Percentiles rank a stretch among this genome's conserved stretches.
Evolutionary conservation across 2,113 vertebrate species (phyloP).

Genomic region (Callaeas wilsoni): DNA sequence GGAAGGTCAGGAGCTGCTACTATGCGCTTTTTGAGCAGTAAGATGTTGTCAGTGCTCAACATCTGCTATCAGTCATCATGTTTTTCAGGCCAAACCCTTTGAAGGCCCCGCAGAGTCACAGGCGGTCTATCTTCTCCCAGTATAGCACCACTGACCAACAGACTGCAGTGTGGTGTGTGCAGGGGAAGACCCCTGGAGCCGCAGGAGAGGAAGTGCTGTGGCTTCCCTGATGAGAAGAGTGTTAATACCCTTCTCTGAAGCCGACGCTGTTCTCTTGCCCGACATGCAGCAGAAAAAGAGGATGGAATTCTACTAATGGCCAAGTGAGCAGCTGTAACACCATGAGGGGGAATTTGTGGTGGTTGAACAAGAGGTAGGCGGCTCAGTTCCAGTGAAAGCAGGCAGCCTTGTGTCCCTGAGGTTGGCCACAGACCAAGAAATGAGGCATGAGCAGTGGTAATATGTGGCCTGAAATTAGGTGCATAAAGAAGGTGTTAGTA

Average conservation of each 20-base stretch:
- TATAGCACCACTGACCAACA: not conserved
- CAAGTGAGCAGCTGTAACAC: not conserved
- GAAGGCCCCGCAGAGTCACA: not conserved
- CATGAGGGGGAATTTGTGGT: not conserved
- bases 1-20: not conserved
- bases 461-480: not conserved
- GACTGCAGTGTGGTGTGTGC: not conserved
- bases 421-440: not conserved
- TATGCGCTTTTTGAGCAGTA: accelerated
- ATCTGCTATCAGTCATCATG: not conserved
- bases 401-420: not conserved
- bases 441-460: not conserved
- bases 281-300: not conserved
- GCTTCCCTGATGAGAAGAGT: not conserved
- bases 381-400: not conserved
- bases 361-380: accelerated
- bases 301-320: not conserved
- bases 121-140: accelerated
- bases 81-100: not conserved
- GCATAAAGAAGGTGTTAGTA: not conserved
- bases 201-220: not conserved
- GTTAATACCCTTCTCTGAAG: not conserved
- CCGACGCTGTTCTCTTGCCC: not conserved
- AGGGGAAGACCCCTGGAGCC: not conserved
- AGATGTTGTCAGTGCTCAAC: not conserved